Base-by-base conservation (phyloP, 92 coral and sea anemone species). In the Parazoanthus darwini region DNA sequence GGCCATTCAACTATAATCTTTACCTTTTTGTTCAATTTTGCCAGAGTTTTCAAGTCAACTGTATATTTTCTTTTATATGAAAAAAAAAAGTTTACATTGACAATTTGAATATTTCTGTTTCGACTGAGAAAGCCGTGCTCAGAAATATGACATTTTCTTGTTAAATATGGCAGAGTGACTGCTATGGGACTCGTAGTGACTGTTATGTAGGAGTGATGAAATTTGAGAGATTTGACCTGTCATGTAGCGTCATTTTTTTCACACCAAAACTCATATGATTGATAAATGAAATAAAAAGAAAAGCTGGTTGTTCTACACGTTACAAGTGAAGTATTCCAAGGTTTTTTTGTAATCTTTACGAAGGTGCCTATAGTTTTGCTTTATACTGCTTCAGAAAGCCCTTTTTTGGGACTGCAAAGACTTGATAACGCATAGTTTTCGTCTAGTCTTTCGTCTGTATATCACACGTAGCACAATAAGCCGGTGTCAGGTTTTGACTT, bases 381-480 rank as follows among this genome's bases (percentile, higher is more conserved):
- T 11, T 14, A 11, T 37, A 67, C 48, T 72, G n/a, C 37, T 29
- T 16, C 15, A 42, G n/a, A 80, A 80, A 46, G n/a, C 42, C 14
- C 43, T 13, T 35, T 68, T 29, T 70, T 66, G 70, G 44, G 65
- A 10, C 68, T 68, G 29, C 44, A 84, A 84, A 84, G 37, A 67
- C 71, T 70, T 84, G 13, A 71, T 84, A 70, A 72, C 87, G 87
- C 87, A 46, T 84, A 44, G 78, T 39, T 44, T 48, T 71, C 87
- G 87, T 84, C 87, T 84, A 84, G 87, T 84, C 87, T 84, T 46
- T 72, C 87, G 87, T 84, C 87, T 84, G 79, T 84, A 46, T 67
- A 25, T 84, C 87, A 84, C 79, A 72, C 87, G 71, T 48, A 46
- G 87, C 87, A 84, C 79, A 84, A 84, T 84, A 50, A 84, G 37